phyloP scores from a whole-genome alignment of 1,140 invertebrate genomes.

The Drosophila kikkawai region DNA sequence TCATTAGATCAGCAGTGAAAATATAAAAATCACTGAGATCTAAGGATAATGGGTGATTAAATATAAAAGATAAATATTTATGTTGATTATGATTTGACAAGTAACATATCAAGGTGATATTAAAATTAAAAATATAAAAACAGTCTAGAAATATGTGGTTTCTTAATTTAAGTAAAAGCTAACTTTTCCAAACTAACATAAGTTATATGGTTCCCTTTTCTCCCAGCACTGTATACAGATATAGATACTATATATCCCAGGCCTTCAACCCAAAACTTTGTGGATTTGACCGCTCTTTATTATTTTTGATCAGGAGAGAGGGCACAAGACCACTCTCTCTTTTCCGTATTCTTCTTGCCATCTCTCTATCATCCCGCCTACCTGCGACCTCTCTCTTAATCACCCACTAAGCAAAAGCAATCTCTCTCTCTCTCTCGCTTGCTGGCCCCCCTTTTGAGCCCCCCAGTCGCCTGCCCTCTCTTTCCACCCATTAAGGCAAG shows the following conservation, averaged over 20 bases:
- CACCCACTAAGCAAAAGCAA: neutral
- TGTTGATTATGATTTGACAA: neutral
- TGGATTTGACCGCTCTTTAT: slow-evolving; percentile 41
- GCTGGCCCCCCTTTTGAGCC: neutral
- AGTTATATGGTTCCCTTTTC: neutral
- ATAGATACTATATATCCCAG: slow-evolving; percentile 17
- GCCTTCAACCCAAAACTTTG: slow-evolving; percentile 42
- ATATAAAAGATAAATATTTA: slow-evolving; percentile 3
- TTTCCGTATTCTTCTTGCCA: neutral
- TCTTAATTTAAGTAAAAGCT: neutral
- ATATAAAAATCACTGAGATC: neutral
- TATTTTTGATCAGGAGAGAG: slow-evolving; percentile 25
- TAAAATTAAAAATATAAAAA: neutral
- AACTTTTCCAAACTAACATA: neutral
- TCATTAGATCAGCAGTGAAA: neutral
- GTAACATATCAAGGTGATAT: neutral
- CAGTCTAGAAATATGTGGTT: neutral
- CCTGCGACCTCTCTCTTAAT: slow-evolving; percentile 2
- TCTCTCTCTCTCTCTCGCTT: slow-evolving; percentile 7
- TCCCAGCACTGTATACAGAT: neutral
- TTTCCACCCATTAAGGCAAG: slow-evolving; percentile 22
- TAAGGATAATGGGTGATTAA: neutral
- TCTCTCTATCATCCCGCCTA: neutral
- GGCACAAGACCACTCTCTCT: neutral
- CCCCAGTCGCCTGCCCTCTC: slow-evolving; percentile 4